Evolutionary conservation across 2,888 invertebrate genomes (phyloP), one percentile per base, ranked within the genome.

Genomic region (Anorthoa munda): DNA sequence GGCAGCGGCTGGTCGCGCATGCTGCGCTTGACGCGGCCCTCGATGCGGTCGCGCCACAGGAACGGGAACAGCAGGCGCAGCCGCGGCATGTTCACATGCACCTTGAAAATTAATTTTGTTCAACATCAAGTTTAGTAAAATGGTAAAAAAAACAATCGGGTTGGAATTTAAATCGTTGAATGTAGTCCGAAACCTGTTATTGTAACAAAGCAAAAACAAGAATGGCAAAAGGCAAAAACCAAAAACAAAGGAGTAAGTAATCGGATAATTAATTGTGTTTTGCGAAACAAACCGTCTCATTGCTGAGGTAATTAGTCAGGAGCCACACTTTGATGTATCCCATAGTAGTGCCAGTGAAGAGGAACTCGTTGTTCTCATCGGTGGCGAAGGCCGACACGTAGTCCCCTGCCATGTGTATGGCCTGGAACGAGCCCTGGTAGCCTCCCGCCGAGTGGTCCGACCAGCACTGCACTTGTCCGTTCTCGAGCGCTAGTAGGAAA

Each of bases 271-370:
- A 11, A 46, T 3, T 3, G 17, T 23, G 9, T 11, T 51, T 18
- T n/a, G 50, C 13, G 7, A 45, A 18, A 66, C 75, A 86, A 23
- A 95, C 96, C 91, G 95, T 84, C 70, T 94, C 92, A 58, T 92
- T 93, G 48, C 88, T 85, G 58, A 97, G 97, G 87, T 97, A 98
- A 91, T 98, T 97, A 67, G 94, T 95, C 90, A 98, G 95, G 63
- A 98, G 96, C 98, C 98, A 98, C 23, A 97, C 97, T 95, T 98
- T 98, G 69, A 98, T 96, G 89, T 98, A 98, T 1, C 98, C 98
- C 73, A 97, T 93, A 0, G 97, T 97, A 74, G 96, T 97, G 91
- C 98, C 98, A 60, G 97, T 97, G 90, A 98, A 97, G 7, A 99
- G 97, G 90, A 97, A 98, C 68, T 97, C 96, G 92, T 98, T 98